Conservation (phyloP, 37 sponge, comb jelly and placozoan genomes). For the Aplysina aerophoba region DNA sequence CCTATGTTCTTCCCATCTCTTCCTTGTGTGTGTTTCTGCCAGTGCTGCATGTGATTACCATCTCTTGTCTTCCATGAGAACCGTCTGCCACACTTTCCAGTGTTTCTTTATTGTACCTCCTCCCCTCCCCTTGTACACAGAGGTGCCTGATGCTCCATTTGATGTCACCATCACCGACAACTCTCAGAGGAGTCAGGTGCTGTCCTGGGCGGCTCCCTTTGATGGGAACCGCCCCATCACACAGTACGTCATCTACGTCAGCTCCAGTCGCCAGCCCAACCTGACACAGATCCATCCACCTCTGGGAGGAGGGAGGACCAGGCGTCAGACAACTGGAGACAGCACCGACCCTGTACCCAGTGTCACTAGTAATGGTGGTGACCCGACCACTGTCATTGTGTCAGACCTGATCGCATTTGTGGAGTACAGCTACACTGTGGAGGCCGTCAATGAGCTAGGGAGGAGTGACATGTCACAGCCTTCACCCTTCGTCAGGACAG, state of each 20-base stretch:
- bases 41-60: too few relatives aligned
- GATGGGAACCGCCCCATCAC: constrained; percentile 62
- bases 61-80: too few relatives aligned
- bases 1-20: too few relatives aligned
- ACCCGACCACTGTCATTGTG: constrained; percentile 1
- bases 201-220: constrained; percentile 62
- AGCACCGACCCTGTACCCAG: not conserved
- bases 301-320: not conserved
- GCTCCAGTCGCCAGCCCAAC: not conserved
- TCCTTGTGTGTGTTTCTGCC: too few relatives aligned
- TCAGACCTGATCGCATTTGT: constrained; percentile 54
- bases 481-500: constrained; percentile 36
- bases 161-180: not conserved
- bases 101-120: too few relatives aligned
- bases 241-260: constrained; percentile 31
- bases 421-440: constrained; percentile 54
- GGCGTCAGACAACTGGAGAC: not conserved
- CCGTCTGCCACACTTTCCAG: too few relatives aligned
- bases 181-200: constrained; percentile 35
- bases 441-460: constrained; percentile 58
- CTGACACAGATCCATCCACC: not conserved
- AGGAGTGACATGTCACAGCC: constrained; percentile 40
- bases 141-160: constrained; percentile 61
- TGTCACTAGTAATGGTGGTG: not conserved
- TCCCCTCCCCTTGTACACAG: constrained; percentile 40